Evolutionary conservation across 2,797 vertebrate genomes (phyloP).

Genomic region (Acanthiza pusilla): DNA sequence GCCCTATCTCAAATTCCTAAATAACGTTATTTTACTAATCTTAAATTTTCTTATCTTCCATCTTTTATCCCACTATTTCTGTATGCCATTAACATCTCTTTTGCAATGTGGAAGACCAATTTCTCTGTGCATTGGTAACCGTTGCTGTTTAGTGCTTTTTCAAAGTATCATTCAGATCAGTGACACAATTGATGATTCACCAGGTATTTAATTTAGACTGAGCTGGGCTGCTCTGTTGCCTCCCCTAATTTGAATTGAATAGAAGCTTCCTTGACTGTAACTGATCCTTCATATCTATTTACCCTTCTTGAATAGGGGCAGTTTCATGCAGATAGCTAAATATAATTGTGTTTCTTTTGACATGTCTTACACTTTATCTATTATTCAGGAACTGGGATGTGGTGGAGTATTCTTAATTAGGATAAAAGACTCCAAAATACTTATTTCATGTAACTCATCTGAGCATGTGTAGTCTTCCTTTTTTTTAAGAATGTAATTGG

Average conservation of each 20-base stretch:
- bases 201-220: neutral
- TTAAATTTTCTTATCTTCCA: neutral
- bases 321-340: neutral
- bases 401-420: neutral
- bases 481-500: neutral
- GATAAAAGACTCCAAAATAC: neutral
- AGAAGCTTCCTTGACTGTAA: neutral
- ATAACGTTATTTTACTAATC: neutral
- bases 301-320: neutral
- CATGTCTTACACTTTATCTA: neutral
- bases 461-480: neutral
- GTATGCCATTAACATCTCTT: neutral
- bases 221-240: neutral
- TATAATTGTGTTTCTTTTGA: neutral
- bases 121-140: neutral
- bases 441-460: neutral
- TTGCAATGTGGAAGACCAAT: neutral
- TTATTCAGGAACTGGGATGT: neutral
- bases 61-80: neutral
- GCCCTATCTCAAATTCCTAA: neutral
- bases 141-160: neutral
- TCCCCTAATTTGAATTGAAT: neutral
- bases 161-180: neutral
- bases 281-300: neutral
- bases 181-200: neutral